phyloP scores from a whole-genome alignment of 2,888 invertebrate species.

The Polymixis lichenea region DNA sequence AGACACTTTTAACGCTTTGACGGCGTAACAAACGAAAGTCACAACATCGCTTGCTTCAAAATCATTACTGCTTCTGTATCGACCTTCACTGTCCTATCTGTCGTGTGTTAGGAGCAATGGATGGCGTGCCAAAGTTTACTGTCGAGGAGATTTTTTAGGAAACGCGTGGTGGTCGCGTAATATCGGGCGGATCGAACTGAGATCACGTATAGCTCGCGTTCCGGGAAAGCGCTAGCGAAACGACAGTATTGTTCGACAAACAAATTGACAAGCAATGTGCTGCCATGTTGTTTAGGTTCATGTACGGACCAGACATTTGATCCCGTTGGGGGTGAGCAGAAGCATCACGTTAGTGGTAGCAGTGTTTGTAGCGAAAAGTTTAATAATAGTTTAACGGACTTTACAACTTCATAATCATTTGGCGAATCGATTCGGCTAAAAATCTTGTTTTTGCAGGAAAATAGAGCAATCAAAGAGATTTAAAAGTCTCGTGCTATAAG shows the following conservation, averaged over 20 bases:
- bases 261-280: slow-evolving; percentile 60
- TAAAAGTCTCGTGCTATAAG: no score
- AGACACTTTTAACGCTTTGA: slow-evolving; percentile 65
- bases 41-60: slow-evolving; percentile 17
- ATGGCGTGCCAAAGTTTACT: slow-evolving; percentile 27
- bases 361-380: neutral
- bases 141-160: slow-evolving; percentile 42
- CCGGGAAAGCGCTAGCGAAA: slow-evolving; percentile 74
- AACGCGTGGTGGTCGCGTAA: slow-evolving; percentile 61
- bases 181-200: slow-evolving; percentile 72
- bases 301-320: slow-evolving; percentile 26
- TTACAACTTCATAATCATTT: neutral
- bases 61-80: slow-evolving; percentile 30
- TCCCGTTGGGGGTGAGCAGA: neutral
- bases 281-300: slow-evolving; percentile 47
- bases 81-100: neutral
- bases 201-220: slow-evolving; percentile 77
- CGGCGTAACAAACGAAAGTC: slow-evolving; percentile 54
- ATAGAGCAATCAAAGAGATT: neutral
- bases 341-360: neutral
- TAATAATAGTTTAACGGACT: neutral
- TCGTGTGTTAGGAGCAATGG: slow-evolving; percentile 24
- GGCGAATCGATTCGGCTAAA: neutral
- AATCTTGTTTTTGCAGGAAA: neutral
- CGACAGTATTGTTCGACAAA: slow-evolving; percentile 68